Base-by-base conservation (phyloP, 1,140 invertebrate species). In the Scaptomyza pallida region DNA sequence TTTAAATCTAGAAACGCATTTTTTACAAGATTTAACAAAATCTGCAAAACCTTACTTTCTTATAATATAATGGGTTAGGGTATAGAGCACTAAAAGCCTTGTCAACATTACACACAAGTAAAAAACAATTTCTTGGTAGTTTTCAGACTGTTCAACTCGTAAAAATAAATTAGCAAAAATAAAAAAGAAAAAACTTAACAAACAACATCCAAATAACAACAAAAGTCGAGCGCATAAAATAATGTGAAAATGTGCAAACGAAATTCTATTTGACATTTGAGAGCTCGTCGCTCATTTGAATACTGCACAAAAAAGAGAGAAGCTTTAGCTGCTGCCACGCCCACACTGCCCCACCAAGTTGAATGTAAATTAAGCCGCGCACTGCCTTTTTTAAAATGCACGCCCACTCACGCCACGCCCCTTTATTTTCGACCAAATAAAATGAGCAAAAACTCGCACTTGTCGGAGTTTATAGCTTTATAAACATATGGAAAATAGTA, bases 381-480 rank as follows among this genome's bases (percentile, higher is more conserved):
- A 12, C 12, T 44, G 51, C 44, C 12, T 43, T 70, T 43, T 70
- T 70, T 64, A 17, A 70, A 56, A 70, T 70, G 60, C 60, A 70
- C 51, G 51, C 67, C 67, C 51, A 44, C 30, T 37, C 6, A 15
- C n/a, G 12, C 37, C 43, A 37, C 43, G 43, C 65, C 65, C 44
- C 12, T 9, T n/a, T n/a, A n/a, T 16, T 5, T 13, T 30, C 8
- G 0, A 40, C 8, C 0, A 10, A 33, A n/a, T n/a, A n/a, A 65
- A 56, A 4, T 0, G 6, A 16, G 10, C 43, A 19, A 17, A 56
- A 64, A 57, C 43, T 16, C 21, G 12, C 40, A 19, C 62, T 54
- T 55, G 33, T 63, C 41, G 73, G 57, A 56, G 33, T 74, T 78
- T 74, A n/a, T n/a, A 75, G 59, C 41, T 30, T 30, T 30, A 41